Base-by-base conservation (phyloP, 1,140 invertebrate genomes). In the Hestina assimilis region DNA sequence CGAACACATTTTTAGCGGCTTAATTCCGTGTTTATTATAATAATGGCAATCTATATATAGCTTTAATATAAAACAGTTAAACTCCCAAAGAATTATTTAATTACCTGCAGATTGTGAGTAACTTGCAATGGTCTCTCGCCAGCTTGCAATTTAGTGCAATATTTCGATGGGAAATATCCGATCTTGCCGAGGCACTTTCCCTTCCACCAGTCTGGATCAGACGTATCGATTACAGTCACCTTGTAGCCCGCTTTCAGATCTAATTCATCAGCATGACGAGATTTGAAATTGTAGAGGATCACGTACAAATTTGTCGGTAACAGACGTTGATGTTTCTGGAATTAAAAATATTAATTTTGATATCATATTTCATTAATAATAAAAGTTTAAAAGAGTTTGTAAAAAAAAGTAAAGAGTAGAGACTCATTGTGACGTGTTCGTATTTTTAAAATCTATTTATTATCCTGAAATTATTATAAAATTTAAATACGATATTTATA, bases 181-280 rank as follows among this genome's bases (percentile, higher is more conserved):
- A 95, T 92, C 68, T 94, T 93, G 9, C 96, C 96, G 46, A 97
- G 90, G 72, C 96, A 97, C 86, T 98, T 98, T 20, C 97, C 97
- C 89, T 97, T 95, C 97, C 97, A 99, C 97, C 97, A 99, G 74
- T 98, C 96, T 9, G 94, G 95, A 84, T 98, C 96, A 0, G 96
- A 95, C 21, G 95, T 97, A 73, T 98, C 97, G 41, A 96, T 97
- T 9, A 98, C 97, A 2, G 95, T 98, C 15, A 98, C 94, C 83
- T 97, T 97, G 89, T 97, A 97, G 2, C 97, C 97, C 38, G 97
- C 96, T 84, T 97, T 98, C 2, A 99, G 90, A 81, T 98, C 97
- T 54, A 99, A 86, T 83, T 98, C 97, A 82, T 98, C 97, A 33
- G 94, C 93, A 83, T 98, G 97, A 42, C 97, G 91, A 0, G 96